Base-by-base conservation (phyloP, 2,113 vertebrate species). In the Crotalus horridus region DNA sequence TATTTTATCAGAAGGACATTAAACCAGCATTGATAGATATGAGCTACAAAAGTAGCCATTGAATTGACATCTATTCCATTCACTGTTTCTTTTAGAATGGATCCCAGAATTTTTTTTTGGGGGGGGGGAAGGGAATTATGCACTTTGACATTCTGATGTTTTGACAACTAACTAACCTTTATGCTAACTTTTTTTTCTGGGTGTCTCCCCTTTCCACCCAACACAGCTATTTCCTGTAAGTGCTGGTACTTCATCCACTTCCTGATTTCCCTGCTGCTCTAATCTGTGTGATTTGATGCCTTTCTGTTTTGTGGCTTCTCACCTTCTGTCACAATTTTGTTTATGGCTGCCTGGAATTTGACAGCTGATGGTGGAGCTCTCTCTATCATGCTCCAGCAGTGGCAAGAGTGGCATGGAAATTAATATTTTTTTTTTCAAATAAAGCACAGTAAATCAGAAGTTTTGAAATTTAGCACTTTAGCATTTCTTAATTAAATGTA, bases 401-500 rank as follows among this genome's bases (percentile, higher is more conserved):
- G 91, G 92, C 88, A 53, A 53, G 69, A 95, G 46, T 89, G 26
- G 26, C 85, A 56, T 87, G 94, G 93, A 92, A 96, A 97, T 85
- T 89, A 88, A 7, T 91, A 3, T 59, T 94, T 95, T 64, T 94
- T 94, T 96, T 94, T 94, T 96, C 94, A 96, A 96, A 94, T 92
- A 91, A 94, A 94, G 85, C 86, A 87, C 91, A 92, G 92, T 94
- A 97, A 96, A 97, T 95, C 96, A 94, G 81, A 97, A 96, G 85
- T 96, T 97, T 94, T 90, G 94, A 96, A 97, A 92, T 89, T 94
- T 74, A 93, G 89, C 92, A 93, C 93, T 97, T 98, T 97, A 96
- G 94, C 95, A 97, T 96, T 93, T 95, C 96, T 97, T 97, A 98
- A 98, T 97, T 98, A 97, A 98, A 97, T 97, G 97, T 95, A 97